Percentiles rank a stretch among this genome's conserved stretches.
Evolutionary conservation across 2,888 invertebrate genomes (phyloP).

Genomic region (Periphyllus acericola): DNA sequence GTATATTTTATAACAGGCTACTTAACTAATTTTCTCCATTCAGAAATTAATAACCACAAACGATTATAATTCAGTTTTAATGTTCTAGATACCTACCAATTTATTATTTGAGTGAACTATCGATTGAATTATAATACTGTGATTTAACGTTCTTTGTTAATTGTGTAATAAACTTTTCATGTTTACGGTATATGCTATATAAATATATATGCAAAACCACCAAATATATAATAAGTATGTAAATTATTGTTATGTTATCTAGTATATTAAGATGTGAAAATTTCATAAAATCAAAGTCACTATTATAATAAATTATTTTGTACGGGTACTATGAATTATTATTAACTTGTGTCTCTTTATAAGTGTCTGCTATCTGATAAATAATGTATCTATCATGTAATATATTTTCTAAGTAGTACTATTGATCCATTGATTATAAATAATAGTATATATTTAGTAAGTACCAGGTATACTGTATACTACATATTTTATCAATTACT

Average conservation of each 20-base stretch:
- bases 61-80: background rate
- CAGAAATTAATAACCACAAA: background rate
- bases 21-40: background rate
- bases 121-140: background rate
- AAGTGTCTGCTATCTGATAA: no score
- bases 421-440: no score
- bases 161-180: background rate
- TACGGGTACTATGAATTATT: no score
- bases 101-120: background rate
- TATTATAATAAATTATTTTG: background rate
- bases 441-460: no score
- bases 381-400: no score
- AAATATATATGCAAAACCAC: background rate
- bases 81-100: background rate
- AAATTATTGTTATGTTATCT: conserved; percentile 4
- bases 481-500: no score
- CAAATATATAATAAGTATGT: background rate
- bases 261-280: background rate
- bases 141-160: background rate
- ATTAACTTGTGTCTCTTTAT: no score
- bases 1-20: background rate
- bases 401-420: no score
- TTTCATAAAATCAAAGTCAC: background rate
- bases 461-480: no score
- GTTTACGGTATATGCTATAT: background rate